These are phyloP conservation scores for Philereme vetulata DNA, from an alignment of 2,888 invertebrate species.

Conservation along the genomic window DNA sequence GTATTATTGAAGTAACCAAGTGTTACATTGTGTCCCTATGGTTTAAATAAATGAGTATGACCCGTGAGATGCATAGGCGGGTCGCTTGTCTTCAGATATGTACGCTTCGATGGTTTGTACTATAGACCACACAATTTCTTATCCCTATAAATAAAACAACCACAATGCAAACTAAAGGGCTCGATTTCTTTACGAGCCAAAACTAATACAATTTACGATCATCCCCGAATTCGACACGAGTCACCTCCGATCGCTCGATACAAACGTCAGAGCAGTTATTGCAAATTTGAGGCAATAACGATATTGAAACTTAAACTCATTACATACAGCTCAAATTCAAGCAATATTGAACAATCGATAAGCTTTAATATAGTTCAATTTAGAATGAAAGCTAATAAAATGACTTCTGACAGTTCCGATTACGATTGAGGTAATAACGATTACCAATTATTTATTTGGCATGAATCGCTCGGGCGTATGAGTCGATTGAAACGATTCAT, in stretches of 20 bases:
- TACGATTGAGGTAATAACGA: conserved; percentile 35
- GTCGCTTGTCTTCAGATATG: too few species aligned
- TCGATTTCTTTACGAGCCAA: conserved; percentile 71
- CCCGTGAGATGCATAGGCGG: too few species aligned
- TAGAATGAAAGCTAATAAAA: not conserved
- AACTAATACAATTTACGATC: conserved; percentile 66
- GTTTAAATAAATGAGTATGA: too few species aligned
- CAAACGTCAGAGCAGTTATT: not conserved
- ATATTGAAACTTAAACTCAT: not conserved
- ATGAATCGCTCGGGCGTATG: conserved; percentile 39
- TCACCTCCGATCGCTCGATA: conserved; percentile 20
- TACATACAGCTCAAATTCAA: not conserved
- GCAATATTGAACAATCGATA: not conserved
- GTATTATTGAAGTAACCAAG: too few species aligned
- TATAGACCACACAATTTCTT: conserved; percentile 13
- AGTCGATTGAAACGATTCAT: conserved; percentile 24
- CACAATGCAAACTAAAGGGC: conserved; percentile 45
- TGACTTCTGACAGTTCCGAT: conserved; percentile 9
- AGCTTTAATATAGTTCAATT: not conserved
- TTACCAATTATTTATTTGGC: conserved; percentile 40
- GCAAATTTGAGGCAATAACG: not conserved
- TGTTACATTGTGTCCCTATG: too few species aligned
- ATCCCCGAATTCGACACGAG: conserved; percentile 30
- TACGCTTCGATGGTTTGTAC: conserved; percentile 8
- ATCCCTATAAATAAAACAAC: conserved; percentile 25